Evolutionary conservation across 2,113 vertebrate species (phyloP), one percentile per base, ranked within the genome.

Genomic region (Columbina picui): DNA sequence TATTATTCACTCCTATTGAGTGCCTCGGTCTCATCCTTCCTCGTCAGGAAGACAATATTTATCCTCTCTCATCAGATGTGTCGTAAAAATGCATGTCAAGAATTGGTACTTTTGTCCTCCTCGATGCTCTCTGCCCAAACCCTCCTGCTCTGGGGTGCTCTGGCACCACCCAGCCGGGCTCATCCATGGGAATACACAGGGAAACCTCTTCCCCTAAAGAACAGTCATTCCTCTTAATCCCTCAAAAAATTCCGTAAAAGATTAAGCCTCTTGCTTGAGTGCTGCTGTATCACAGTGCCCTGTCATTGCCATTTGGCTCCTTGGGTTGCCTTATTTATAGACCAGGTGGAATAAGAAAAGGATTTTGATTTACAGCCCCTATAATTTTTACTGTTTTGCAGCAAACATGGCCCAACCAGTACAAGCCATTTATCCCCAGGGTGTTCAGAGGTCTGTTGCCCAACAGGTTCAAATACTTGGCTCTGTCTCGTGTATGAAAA

Each of bases 101-200:
- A 43, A 70, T 27, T 0, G 0, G 45, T 34, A 49, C 34, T 59
- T 49, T 64, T 59, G 26, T 21, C 29, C 21, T 8, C 13, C 26
- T 47, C 1, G 0, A 25, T 16, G 38, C 15, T 67, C 15, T 67
- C 6, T 32, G 13, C 23, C 26, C 56, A 64, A 64, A 32, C 7
- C 38, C 39, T 36, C 10, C 12, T 47, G 41, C 76, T 57, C 41
- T 71, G 20, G 12, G 50, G 30, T 45, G 64, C 21, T 78, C 43
- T 41, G 82, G 30, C 11, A 94, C 7, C 38, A 63, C 23, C 5
- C 5, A 55, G 10, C 6, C 32, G 22, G n/a, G 12, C 49, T 74
- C 7, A 18, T 32, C 53, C 0, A 19, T 29, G 8, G 59, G n/a
- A 60, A 56, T 14, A 29, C 25, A 30, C 0, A 1, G 25, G 71